Percentiles rank a stretch among this genome's conserved stretches.
Evolutionary conservation across 2,888 invertebrate genomes (phyloP).

Genomic region (Diaphora mendica): DNA sequence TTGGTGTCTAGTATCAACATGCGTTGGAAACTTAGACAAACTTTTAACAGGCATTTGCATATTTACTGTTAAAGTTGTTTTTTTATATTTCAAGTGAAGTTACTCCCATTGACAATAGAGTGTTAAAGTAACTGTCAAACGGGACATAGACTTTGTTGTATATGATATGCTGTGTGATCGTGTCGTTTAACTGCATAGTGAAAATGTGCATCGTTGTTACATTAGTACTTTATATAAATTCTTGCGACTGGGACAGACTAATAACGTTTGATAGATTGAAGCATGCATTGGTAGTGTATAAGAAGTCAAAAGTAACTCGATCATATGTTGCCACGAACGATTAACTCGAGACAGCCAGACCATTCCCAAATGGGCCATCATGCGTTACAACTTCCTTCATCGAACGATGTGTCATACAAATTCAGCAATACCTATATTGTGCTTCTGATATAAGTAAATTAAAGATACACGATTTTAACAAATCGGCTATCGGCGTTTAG

Average conservation of each 20-base stretch:
- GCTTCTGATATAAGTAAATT: neutral
- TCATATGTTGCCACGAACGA: conserved; percentile 1
- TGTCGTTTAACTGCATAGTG: neutral
- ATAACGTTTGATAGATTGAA: no score
- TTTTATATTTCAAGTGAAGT: neutral
- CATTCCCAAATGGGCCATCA: neutral
- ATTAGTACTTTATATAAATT: neutral
- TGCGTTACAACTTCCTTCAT: neutral
- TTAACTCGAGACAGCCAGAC: neutral
- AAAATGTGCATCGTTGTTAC: neutral
- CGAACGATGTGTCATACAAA: conserved; percentile 1
- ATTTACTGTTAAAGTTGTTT: neutral
- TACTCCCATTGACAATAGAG: neutral
- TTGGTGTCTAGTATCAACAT: neutral
- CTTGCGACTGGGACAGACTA: no score
- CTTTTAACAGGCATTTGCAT: neutral
- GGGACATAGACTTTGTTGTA: neutral
- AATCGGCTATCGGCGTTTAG: no score
- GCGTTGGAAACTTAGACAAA: neutral
- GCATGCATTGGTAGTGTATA: neutral
- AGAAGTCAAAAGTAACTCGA: neutral
- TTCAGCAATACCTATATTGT: neutral
- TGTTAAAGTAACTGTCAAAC: neutral
- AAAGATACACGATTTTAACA: neutral
- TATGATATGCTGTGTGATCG: neutral